A percentile compares a stretch with the other conserved stretches of the same genome.
These are phyloP conservation scores for Uloborus plumipes DNA, from an alignment of 2,888 invertebrate species.

Conservation along the genomic window DNA sequence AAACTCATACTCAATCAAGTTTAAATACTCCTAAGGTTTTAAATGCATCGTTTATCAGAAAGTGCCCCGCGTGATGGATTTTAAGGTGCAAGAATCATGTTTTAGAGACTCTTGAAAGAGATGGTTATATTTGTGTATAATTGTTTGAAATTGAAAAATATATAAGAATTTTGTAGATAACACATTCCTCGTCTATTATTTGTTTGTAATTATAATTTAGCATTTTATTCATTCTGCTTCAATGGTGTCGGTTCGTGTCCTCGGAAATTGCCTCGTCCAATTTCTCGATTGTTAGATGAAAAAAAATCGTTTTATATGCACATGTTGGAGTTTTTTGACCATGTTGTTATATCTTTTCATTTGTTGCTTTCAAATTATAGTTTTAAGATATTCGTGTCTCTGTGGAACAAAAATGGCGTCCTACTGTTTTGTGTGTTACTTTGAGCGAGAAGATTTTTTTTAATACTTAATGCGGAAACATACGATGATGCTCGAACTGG, in stretches of 20 bases:
- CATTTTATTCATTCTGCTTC: slow-evolving; percentile 4
- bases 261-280: neutral
- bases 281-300: too few relatives aligned
- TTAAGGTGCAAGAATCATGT: too few relatives aligned
- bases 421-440: neutral
- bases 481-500: too few relatives aligned
- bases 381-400: too few relatives aligned
- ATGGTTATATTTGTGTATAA: neutral
- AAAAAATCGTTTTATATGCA: too few relatives aligned
- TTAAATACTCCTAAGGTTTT: neutral
- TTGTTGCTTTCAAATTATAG: too few relatives aligned
- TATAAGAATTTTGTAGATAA: slow-evolving; percentile 46
- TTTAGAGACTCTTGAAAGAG: too few relatives aligned
- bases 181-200: slow-evolving; percentile 55
- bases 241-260: slow-evolving; percentile 7
- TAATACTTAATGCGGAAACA: too few relatives aligned
- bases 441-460: too few relatives aligned
- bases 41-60: neutral
- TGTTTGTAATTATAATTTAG: slow-evolving; percentile 13
- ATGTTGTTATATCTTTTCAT: too few relatives aligned
- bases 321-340: too few relatives aligned
- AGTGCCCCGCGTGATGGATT: slow-evolving; percentile 7
- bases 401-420: too few relatives aligned
- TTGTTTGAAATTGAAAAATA: neutral
- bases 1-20: neutral